These are phyloP conservation scores for Plecturocebus donacophilus DNA, from an alignment of 2,113 vertebrate genomes.

Conservation along the genomic window DNA sequence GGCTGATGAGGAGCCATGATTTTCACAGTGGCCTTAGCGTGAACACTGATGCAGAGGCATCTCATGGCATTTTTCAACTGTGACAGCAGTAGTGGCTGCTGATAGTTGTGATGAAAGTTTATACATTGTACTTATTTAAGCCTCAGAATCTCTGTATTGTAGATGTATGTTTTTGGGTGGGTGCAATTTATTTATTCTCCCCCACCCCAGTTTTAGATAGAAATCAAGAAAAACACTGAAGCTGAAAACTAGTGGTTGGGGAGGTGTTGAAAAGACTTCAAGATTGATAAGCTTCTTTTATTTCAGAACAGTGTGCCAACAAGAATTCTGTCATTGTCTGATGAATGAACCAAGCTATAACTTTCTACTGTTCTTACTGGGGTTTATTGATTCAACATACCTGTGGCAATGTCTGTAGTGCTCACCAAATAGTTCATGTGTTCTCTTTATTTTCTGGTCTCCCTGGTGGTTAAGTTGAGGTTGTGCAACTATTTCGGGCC, in stretches of 20 bases:
- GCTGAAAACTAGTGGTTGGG: not conserved
- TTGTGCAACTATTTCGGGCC: not conserved
- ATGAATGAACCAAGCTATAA: not conserved
- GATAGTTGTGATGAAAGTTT: slow-evolving; percentile 43
- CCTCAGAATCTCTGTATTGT: slow-evolving; percentile 46
- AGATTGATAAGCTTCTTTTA: not conserved
- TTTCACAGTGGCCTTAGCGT: not conserved
- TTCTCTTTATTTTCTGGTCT: not conserved
- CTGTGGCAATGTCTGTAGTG: not conserved
- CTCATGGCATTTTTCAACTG: not conserved
- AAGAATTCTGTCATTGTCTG: not conserved
- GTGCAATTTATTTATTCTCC: slow-evolving; percentile 18
- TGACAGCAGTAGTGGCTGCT: not conserved
- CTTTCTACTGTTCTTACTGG: not conserved
- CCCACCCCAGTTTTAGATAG: slow-evolving; percentile 33
- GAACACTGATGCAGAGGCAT: not conserved
- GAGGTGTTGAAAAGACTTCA: not conserved
- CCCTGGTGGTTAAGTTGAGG: not conserved
- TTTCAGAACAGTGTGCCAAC: not conserved
- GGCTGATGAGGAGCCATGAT: not conserved
- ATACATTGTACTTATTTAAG: slow-evolving; percentile 54
- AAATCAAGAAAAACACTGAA: not conserved
- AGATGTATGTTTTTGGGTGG: slow-evolving; percentile 49
- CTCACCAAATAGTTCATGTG: not conserved
- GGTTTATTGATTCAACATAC: not conserved